These are phyloP conservation scores for Theristus sp. DNA, from an alignment of 2,888 invertebrate species.

Conservation along the genomic window DNA sequence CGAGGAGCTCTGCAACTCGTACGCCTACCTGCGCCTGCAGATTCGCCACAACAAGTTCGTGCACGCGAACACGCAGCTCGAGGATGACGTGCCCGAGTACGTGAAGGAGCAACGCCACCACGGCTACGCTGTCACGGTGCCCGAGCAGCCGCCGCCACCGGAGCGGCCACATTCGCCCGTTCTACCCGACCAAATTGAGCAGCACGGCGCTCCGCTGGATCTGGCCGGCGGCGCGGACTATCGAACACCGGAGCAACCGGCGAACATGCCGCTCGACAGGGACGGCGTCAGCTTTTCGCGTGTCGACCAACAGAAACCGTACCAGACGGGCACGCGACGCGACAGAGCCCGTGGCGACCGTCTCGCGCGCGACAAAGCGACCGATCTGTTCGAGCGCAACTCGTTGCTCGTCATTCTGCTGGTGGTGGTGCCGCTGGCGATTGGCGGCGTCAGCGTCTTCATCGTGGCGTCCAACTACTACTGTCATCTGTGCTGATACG, in stretches of 20 bases:
- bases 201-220: not conserved
- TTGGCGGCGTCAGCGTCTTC: slow-evolving; percentile 22
- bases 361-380: not conserved
- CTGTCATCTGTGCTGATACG: slow-evolving; percentile 21
- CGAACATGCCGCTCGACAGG: not conserved
- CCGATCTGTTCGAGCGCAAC: slow-evolving; percentile 8
- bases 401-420: slow-evolving; percentile 21
- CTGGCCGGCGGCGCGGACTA: too few species aligned
- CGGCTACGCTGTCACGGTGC: not conserved
- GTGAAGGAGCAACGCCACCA: not conserved
- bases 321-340: not conserved
- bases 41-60: not conserved
- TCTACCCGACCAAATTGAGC: not conserved
- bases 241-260: too few species aligned
- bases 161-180: not conserved
- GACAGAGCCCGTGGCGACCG: not conserved
- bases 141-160: not conserved
- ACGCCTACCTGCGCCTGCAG: slow-evolving; percentile 1
- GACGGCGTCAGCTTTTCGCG: not conserved
- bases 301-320: not conserved
- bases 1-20: not conserved
- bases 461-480: slow-evolving; percentile 27
- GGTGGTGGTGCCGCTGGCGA: slow-evolving; percentile 25
- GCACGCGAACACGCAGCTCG: not conserved
- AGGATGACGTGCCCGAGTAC: not conserved